Evolutionary conservation across 2,113 vertebrate genomes (phyloP).

Genomic region (Periophthalmus modestus): DNA sequence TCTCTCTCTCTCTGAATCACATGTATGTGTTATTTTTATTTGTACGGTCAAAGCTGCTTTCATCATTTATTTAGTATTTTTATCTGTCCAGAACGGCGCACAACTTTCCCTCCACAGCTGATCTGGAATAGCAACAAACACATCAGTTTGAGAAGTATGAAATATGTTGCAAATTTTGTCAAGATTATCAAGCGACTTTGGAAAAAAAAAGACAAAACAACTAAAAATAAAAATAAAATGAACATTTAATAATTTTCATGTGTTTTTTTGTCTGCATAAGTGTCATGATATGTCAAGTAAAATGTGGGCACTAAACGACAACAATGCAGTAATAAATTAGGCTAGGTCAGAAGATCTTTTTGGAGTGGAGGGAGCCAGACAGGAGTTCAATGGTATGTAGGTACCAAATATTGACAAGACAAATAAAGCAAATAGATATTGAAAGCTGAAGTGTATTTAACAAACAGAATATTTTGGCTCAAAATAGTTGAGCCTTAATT

Average conservation of each 20-base stretch:
- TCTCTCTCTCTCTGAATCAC: slow-evolving; percentile 50
- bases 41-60: slow-evolving; percentile 73
- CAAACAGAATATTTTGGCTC: too few relatives aligned
- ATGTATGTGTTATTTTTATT: slow-evolving; percentile 44
- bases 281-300: background rate
- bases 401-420: too few relatives aligned
- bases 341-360: too few relatives aligned
- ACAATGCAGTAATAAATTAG: too few relatives aligned
- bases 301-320: background rate
- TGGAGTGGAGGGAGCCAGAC: too few relatives aligned
- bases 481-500: too few relatives aligned
- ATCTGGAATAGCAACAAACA: slow-evolving; percentile 74
- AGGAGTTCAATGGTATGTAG: too few relatives aligned
- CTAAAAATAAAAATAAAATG: slow-evolving; percentile 71
- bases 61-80: slow-evolving; percentile 59
- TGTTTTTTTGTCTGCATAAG: slow-evolving; percentile 29
- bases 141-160: slow-evolving; percentile 73
- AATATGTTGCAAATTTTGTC: slow-evolving; percentile 76
- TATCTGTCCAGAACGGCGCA: slow-evolving; percentile 69
- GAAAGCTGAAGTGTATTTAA: too few relatives aligned
- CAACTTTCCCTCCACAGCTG: slow-evolving; percentile 68
- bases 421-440: too few relatives aligned
- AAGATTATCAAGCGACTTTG: slow-evolving; percentile 76
- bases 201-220: slow-evolving; percentile 51
- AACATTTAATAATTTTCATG: slow-evolving; percentile 76